These are phyloP conservation scores for Diadema setosum DNA, from an alignment of 35 echinoderm and acorn worm genomes.

Conservation along the genomic window DNA sequence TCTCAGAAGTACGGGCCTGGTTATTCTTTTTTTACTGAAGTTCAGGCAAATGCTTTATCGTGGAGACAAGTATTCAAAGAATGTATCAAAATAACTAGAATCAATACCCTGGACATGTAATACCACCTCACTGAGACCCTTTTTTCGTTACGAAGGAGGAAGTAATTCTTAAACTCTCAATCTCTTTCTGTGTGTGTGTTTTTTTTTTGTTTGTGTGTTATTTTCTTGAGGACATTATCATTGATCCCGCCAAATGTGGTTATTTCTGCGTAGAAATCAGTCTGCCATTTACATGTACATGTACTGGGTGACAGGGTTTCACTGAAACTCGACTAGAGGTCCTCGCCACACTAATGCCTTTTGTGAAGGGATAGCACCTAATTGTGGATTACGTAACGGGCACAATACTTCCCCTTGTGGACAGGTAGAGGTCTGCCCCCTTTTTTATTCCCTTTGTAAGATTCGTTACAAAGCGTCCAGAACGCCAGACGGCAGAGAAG, in stretches of 20 bases:
- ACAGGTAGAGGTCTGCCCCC: neutral
- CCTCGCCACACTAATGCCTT: too few species aligned
- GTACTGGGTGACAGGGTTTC: neutral
- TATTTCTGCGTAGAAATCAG: neutral
- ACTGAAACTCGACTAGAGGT: neutral
- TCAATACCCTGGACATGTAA: too few species aligned
- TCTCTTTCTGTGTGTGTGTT: neutral
- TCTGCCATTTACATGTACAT: neutral
- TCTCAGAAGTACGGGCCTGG: too few species aligned
- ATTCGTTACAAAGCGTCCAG: neutral
- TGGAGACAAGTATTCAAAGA: too few species aligned
- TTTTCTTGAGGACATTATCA: neutral
- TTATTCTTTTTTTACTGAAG: too few species aligned
- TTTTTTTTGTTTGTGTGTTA: neutral
- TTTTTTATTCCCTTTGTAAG: neutral
- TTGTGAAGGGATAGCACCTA: neutral
- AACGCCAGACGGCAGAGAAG: neutral
- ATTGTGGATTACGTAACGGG: neutral
- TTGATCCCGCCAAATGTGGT: neutral
- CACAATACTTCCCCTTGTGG: neutral
- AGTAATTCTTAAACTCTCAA: too few species aligned
- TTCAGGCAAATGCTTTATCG: too few species aligned
- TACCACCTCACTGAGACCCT: too few species aligned
- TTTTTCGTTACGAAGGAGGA: too few species aligned
- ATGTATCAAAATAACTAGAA: too few species aligned